These are phyloP conservation scores for Pararge aegeria DNA, from an alignment of 1,140 invertebrate genomes.

Conservation along the genomic window DNA sequence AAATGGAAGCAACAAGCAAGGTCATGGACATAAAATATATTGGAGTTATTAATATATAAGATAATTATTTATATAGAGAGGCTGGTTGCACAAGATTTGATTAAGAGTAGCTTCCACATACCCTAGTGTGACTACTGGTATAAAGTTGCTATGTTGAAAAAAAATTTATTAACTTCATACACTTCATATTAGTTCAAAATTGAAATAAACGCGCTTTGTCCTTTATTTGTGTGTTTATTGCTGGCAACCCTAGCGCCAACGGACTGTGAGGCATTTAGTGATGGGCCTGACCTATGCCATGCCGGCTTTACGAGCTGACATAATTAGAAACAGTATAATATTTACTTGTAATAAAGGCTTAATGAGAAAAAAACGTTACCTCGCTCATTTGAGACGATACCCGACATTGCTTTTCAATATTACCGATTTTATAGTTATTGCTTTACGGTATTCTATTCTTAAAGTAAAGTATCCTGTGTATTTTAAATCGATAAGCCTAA, in stretches of 20 bases:
- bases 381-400: conserved; percentile 23
- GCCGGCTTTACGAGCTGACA: conserved; percentile 34
- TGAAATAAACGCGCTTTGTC: too few relatives aligned
- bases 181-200: too few relatives aligned
- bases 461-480: background rate
- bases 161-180: too few relatives aligned
- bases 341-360: conserved; percentile 36
- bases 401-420: conserved; percentile 30
- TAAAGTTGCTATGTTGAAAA: too few relatives aligned
- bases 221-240: background rate
- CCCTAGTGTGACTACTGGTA: too few relatives aligned
- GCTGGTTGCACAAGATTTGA: too few relatives aligned
- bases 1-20: too few relatives aligned
- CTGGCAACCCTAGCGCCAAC: conserved; percentile 12
- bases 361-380: conserved; percentile 26
- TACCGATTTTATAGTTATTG: conserved; percentile 24
- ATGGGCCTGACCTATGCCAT: conserved; percentile 34
- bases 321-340: conserved; percentile 40
- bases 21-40: too few relatives aligned
- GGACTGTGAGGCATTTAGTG: conserved; percentile 36
- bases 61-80: too few relatives aligned
- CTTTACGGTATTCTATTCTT: conserved; percentile 9
- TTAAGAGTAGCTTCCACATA: too few relatives aligned
- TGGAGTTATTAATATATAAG: too few relatives aligned
- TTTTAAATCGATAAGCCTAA: background rate